Percentiles rank a stretch among this genome's conserved stretches.
phyloP scores from a whole-genome alignment of 2,888 invertebrate species.

The Andrena trimmerana region DNA sequence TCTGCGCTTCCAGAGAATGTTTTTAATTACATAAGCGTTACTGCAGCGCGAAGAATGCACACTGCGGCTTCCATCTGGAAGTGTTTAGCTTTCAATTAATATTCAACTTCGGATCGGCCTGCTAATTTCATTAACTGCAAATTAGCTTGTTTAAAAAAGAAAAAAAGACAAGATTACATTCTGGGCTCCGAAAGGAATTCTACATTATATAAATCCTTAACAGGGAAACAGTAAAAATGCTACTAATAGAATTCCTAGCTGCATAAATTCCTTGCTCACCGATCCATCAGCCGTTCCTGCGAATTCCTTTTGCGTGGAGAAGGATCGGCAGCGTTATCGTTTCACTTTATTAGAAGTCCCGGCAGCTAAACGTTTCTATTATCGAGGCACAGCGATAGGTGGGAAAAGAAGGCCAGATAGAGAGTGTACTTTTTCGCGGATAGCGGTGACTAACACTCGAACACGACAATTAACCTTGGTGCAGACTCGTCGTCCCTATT shows the following conservation, averaged over 20 bases:
- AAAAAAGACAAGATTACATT: too few species aligned
- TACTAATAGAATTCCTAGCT: background rate
- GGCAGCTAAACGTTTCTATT: background rate
- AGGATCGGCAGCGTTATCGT: background rate
- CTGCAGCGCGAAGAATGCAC: background rate
- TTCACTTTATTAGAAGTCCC: background rate
- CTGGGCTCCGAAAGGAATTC: too few species aligned
- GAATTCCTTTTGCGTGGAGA: background rate
- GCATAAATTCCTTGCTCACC: background rate
- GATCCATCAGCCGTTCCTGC: background rate
- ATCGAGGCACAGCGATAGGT: background rate
- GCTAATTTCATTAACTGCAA: background rate
- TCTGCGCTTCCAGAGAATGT: background rate
- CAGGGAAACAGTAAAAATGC: too few species aligned
- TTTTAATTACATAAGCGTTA: conserved; percentile 16
- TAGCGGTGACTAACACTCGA: conserved; percentile 37
- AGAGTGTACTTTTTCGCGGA: conserved; percentile 12
- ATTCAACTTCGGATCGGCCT: background rate
- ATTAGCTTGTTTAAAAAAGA: background rate
- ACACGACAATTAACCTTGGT: conserved; percentile 57
- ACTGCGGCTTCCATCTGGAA: background rate
- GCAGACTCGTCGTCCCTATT: conserved; percentile 35
- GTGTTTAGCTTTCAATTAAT: background rate
- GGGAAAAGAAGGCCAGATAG: background rate
- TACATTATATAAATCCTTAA: too few species aligned